Base-by-base conservation (phyloP, 2,113 vertebrate species). In the Dasyurus viverrinus region DNA sequence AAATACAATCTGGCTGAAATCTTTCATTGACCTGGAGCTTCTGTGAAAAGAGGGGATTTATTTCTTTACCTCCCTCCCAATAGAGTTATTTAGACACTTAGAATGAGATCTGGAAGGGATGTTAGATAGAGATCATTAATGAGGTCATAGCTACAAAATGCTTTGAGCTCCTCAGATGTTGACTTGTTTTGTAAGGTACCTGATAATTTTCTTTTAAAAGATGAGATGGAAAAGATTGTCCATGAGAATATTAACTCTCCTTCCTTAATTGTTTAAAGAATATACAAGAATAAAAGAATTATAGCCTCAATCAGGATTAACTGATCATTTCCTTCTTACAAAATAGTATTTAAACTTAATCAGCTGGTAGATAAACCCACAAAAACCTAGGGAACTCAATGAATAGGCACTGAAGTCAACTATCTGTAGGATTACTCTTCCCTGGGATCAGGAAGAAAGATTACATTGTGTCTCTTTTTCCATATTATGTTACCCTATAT, bases 131-230 rank as follows among this genome's bases (percentile, higher is more conserved):
- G 68, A 26, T 95, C 23, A 89, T 96, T 91, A 93, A 90, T 50
- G 54, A 91, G 1, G n/a, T 54, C 53, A 94, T 9, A 42, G 23
- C 90, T 93, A 46, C 42, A 84, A 91, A 48, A 12, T 57, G 30
- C 89, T 91, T 1, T 30, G 30, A 89, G 11, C 16, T 76, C 9
- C 30, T 93, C n/a, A 89, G 76, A 60, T 89, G 90, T 94, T 76
- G 47, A 92, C 48, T 68, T 30, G 90, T 92, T 95, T 95, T 93
- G 91, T 95, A 16, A 54, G 26, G 7, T 46, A 26, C 8, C 52
- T 53, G 68, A 50, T 92, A 60, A 36, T 94, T 94, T 92, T 94
- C 19, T 26, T 22, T 92, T 91, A 55, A 26, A 92, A 89, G 30
- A 76, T 7, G 60, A 76, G 60, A 84, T 84, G n/a, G 68, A 22